Base-by-base conservation (phyloP, 2,888 invertebrate genomes). In the Yponomeuta plumbellus region DNA sequence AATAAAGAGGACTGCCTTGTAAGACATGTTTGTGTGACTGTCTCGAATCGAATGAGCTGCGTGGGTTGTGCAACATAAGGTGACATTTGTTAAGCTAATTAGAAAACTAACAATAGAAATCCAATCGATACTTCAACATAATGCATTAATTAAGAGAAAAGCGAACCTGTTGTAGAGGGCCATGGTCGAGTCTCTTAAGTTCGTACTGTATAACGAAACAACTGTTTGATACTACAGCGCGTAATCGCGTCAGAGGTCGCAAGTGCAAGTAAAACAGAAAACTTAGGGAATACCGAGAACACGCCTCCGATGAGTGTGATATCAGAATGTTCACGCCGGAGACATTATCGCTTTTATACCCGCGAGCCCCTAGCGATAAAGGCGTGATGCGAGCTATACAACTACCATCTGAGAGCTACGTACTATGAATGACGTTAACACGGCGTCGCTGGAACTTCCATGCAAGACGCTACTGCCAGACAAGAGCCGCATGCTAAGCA, bases 391-490 rank as follows among this genome's bases (percentile, higher is more conserved):
- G 88, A 89, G 88, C 86, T 88, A 85, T 88, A 84, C 76, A 76
- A 88, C 89, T 83, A 80, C 81, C 80, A 80, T 91, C 89, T 85
- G 83, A 88, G 86, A 92, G 92, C 92, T 92, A 92, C 92, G 91
- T 92, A 91, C 91, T 86, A 88, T 89, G 86, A 91, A 84, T 85
- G 86, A 90, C 91, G 91, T 88, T 81, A 80, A 73, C 73, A 67
- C 76, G 74, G 74, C 76, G 78, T 81, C 80, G 83, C 80, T 78
- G 81, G 73, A 77, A 8, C 34, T 34, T 34, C 8, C 34, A 34
- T 34, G 5, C 6, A 34, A 81, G 87, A 87, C 82, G 84, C 82
- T 77, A 84, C 77, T 73, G 81, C 79, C 79, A 88, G 88, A 88
- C 87, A 78, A 74, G 74, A 81, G 80, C 77, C 71, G 75, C 74